Evolutionary conservation across 2,113 vertebrate species (phyloP).

Genomic region (Globicephala melas): DNA sequence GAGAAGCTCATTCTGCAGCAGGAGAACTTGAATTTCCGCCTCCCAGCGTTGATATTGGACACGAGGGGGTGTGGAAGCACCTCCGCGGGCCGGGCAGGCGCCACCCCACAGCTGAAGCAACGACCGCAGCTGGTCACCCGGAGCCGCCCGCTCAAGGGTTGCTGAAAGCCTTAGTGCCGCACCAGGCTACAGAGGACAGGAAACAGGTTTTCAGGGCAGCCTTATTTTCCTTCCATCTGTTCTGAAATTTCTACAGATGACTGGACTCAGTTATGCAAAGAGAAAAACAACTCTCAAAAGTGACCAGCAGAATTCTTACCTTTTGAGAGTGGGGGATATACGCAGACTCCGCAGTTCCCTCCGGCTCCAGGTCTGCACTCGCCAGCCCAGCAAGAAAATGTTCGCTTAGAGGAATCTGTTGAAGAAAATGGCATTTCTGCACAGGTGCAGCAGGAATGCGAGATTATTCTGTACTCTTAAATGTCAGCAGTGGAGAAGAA

Average conservation of each 20-base stretch:
- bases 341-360: slow-evolving; percentile 85
- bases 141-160: neutral
- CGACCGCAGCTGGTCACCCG: neutral
- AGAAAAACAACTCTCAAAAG: neutral
- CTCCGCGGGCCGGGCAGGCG: neutral
- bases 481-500: neutral
- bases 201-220: neutral
- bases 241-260: neutral
- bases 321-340: slow-evolving; percentile 84
- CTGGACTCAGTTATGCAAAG: neutral
- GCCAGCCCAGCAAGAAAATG: slow-evolving; percentile 85
- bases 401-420: slow-evolving; percentile 80
- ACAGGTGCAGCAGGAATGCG: neutral
- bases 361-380: slow-evolving; percentile 80
- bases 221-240: neutral
- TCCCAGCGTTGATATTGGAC: neutral
- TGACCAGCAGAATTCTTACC: slow-evolving; percentile 66
- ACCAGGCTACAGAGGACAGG: neutral
- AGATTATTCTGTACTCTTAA: neutral
- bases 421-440: slow-evolving; percentile 54
- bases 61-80: fast-evolving
- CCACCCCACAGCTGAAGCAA: slow-evolving; percentile 34
- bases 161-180: neutral
- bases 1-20: neutral
- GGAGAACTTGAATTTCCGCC: neutral